Percentiles rank a stretch among this genome's conserved stretches.
Evolutionary conservation across 2,113 vertebrate species (phyloP).

Genomic region (Onychostoma macrolepis): DNA sequence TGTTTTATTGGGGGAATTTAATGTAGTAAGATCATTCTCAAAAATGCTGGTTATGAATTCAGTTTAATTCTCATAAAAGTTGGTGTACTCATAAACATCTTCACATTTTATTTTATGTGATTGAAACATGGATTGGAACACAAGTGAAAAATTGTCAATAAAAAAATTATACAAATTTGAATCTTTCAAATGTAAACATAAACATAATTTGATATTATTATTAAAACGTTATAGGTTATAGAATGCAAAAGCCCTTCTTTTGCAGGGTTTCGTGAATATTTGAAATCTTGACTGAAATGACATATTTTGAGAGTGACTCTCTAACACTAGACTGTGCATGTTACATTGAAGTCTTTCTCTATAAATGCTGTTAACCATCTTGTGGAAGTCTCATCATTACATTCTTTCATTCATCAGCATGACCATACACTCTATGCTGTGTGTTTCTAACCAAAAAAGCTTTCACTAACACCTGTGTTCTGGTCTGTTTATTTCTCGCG

Average conservation of each 20-base stretch:
- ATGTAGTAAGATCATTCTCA: neutral
- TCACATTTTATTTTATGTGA: neutral
- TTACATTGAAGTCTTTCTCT: neutral
- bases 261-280: neutral
- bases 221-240: neutral
- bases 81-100: neutral
- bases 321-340: constrained; percentile 17
- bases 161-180: neutral
- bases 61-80: neutral
- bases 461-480: neutral
- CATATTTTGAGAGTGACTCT: neutral
- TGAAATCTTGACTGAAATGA: neutral
- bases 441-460: neutral
- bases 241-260: too few species aligned
- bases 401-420: neutral
- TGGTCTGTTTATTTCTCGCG: neutral
- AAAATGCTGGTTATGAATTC: neutral
- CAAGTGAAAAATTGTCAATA: neutral
- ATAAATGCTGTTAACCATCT: neutral
- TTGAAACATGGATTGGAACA: neutral
- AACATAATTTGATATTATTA: neutral
- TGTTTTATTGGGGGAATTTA: neutral
- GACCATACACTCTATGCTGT: too few species aligned
- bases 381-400: constrained; percentile 5
- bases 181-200: neutral